Conservation (phyloP, 2,113 vertebrate species). For the Butorides virescens region DNA sequence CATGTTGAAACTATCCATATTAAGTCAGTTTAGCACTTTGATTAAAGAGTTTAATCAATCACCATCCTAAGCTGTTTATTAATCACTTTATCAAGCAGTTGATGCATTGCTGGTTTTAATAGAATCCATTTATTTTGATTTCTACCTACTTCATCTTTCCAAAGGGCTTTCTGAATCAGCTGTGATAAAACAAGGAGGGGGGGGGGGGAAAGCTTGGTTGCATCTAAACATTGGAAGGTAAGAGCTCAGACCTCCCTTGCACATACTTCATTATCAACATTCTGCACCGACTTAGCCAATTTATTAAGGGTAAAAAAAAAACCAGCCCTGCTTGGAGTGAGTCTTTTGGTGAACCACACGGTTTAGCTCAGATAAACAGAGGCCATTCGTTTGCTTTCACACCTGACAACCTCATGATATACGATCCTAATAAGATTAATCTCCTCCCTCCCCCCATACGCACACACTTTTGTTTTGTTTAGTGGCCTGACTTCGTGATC, state of each 20-base stretch:
- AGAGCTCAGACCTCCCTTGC: slow-evolving; percentile 77
- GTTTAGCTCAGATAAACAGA: slow-evolving; percentile 96
- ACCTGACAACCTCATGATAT: slow-evolving; percentile 94
- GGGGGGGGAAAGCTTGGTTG: not conserved
- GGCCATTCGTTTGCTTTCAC: slow-evolving; percentile 95
- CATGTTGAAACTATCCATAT: slow-evolving; percentile 88
- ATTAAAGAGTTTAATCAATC: slow-evolving; percentile 99
- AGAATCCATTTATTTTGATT: slow-evolving; percentile 99
- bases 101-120: slow-evolving; percentile 99
- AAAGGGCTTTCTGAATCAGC: slow-evolving; percentile 91
- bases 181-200: slow-evolving; percentile 84
- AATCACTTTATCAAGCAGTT: slow-evolving; percentile 99
- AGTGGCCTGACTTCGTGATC: slow-evolving; percentile 56
- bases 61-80: slow-evolving; percentile 96
- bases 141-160: slow-evolving; percentile 97
- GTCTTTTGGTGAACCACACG: slow-evolving; percentile 87
- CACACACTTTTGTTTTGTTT: slow-evolving; percentile 64
- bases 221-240: slow-evolving; percentile 71
- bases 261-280: slow-evolving; percentile 90
- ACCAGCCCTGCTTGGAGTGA: slow-evolving; percentile 74
- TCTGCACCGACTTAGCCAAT: slow-evolving; percentile 86
- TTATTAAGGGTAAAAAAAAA: slow-evolving; percentile 84
- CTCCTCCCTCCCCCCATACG: slow-evolving; percentile 69
- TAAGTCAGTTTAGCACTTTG: slow-evolving; percentile 93
- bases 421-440: slow-evolving; percentile 96